Percentiles rank a stretch among this genome's conserved stretches.
Conservation (phyloP, 2,797 vertebrate species). For the Anguilla obscura region DNA sequence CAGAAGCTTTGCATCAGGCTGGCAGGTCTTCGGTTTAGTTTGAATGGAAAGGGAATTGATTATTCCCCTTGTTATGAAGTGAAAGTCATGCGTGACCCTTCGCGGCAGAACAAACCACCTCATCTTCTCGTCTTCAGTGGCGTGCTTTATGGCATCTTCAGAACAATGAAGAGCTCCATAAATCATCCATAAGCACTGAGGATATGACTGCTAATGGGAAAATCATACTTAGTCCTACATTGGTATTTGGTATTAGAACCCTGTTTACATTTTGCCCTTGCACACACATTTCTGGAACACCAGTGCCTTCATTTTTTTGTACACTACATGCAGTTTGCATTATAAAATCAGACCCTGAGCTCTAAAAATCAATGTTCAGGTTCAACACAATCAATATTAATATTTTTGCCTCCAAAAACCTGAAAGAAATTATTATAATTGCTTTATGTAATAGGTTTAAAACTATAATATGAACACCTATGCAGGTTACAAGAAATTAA, state of each 20-base stretch:
- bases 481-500: too few species aligned
- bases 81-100: conserved; percentile 26
- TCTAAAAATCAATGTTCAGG: too few species aligned
- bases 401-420: too few species aligned
- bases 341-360: too few species aligned
- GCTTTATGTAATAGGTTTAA: too few species aligned
- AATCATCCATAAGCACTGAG: not conserved
- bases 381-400: too few species aligned
- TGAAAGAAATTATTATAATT: too few species aligned
- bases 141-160: conserved; percentile 18
- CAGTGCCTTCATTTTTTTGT: too few species aligned
- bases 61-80: conserved; percentile 35
- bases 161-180: not conserved
- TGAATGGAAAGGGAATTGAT: conserved; percentile 36
- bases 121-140: not conserved
- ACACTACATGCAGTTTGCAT: too few species aligned
- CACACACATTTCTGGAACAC: not conserved
- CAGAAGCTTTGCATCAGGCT: conserved; percentile 41
- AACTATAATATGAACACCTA: too few species aligned
- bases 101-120: conserved; percentile 15
- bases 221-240: not conserved
- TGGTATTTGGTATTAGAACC: too few species aligned
- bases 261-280: not conserved
- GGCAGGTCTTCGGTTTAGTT: conserved; percentile 35
- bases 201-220: not conserved